These are phyloP conservation scores for Saxicola maurus DNA, from an alignment of 2,797 vertebrate species.

Conservation along the genomic window DNA sequence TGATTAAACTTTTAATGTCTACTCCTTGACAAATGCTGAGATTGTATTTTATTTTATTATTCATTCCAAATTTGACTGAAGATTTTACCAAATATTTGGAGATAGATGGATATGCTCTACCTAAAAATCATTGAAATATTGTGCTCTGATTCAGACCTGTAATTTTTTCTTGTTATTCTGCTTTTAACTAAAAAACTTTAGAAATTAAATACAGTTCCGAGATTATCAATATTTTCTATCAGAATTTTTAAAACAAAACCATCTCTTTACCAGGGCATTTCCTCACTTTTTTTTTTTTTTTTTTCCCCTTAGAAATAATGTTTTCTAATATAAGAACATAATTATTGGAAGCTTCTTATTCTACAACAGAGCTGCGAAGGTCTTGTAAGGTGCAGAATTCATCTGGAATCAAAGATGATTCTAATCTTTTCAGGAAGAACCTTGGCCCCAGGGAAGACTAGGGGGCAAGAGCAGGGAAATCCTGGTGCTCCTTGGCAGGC, in stretches of 20 bases:
- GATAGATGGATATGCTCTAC: not conserved
- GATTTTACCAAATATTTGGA: not conserved
- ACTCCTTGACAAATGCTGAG: not conserved
- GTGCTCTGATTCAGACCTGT: not conserved
- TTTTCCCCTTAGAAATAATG: not conserved
- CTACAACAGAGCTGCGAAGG: not conserved
- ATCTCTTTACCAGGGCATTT: not conserved
- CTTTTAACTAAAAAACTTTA: not conserved
- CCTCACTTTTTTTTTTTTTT: not conserved
- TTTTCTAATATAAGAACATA: not conserved
- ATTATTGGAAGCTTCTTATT: not conserved
- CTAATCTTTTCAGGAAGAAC: not conserved
- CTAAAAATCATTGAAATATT: not conserved
- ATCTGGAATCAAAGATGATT: not conserved
- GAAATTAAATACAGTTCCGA: not conserved
- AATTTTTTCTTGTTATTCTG: not conserved
- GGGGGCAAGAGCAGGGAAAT: not conserved
- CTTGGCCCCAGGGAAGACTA: not conserved
- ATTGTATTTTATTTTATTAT: not conserved
- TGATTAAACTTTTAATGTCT: not conserved
- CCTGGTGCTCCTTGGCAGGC: not conserved
- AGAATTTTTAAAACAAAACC: not conserved
- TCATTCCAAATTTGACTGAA: not conserved
- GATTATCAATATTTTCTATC: not conserved
- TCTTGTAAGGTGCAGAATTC: not conserved